Conservation (phyloP, 2,888 invertebrate genomes). For the Agrotis exclamationis region DNA sequence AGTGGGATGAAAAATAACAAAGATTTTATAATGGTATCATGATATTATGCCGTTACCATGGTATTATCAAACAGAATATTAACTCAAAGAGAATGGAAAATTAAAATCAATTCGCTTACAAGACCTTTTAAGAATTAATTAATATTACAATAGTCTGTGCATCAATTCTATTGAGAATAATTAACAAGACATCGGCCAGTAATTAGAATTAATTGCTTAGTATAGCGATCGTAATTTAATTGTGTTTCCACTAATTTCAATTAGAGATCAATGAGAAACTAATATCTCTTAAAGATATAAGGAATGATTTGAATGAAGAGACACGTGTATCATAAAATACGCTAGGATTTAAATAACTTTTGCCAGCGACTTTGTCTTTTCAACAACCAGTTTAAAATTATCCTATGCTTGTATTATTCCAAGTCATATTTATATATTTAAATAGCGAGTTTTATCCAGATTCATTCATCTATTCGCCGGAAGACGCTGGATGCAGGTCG, state of each 20-base stretch:
- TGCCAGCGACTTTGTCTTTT: no score
- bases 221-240: slow-evolving; percentile 25
- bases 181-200: slow-evolving; percentile 45
- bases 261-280: slow-evolving; percentile 7
- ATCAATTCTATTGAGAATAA: slow-evolving; percentile 47
- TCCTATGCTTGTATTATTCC: no score
- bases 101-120: slow-evolving; percentile 4
- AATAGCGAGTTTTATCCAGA: no score
- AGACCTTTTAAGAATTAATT: slow-evolving; percentile 33
- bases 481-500: no score
- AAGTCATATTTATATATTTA: no score
- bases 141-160: slow-evolving; percentile 40
- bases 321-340: no score
- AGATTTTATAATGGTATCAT: not conserved
- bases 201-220: slow-evolving; percentile 60
- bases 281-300: not conserved
- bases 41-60: not conserved
- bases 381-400: no score
- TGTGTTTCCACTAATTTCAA: slow-evolving; percentile 31
- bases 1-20: not conserved
- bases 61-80: not conserved
- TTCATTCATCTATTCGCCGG: no score
- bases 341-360: no score
- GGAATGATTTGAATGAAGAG: not conserved
- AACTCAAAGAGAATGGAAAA: slow-evolving; percentile 9